Conservation (phyloP, 2,113 vertebrate species). For the Burhinus oedicnemus region DNA sequence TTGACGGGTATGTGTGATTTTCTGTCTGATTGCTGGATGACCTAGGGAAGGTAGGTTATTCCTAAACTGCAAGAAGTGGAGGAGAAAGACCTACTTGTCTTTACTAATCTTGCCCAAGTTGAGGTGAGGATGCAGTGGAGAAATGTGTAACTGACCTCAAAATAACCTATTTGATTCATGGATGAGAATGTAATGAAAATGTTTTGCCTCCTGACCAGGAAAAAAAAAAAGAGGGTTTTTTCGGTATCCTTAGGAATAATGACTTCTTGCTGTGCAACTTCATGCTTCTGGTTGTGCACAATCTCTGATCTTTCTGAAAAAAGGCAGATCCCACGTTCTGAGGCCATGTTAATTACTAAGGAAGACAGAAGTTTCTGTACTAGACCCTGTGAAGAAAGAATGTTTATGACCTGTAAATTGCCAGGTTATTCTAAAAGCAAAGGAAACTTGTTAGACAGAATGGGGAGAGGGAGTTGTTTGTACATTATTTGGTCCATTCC, state of each 20-base stretch:
- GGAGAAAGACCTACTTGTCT: background rate
- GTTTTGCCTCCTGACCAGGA: background rate
- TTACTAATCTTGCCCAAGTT: fast-evolving
- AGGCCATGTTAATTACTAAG: background rate
- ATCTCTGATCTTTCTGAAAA: background rate
- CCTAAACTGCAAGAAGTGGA: background rate
- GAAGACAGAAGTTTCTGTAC: background rate
- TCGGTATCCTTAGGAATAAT: background rate
- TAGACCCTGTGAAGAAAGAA: background rate
- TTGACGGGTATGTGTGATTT: background rate
- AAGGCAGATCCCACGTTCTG: fast-evolving
- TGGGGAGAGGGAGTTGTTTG: background rate
- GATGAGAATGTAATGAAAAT: background rate
- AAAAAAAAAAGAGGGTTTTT: background rate
- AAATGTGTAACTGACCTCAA: background rate
- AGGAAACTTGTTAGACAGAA: background rate
- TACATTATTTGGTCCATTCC: fast-evolving
- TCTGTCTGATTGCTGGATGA: background rate
- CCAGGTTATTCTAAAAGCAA: background rate
- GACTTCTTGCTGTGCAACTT: background rate
- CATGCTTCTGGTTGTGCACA: background rate
- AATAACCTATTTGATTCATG: background rate
- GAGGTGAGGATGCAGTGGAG: background rate
- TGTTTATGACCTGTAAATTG: background rate
- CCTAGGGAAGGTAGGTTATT: background rate